phyloP scores from a whole-genome alignment of 2,797 vertebrate species.

The Schizopygopsis pylzovi region DNA sequence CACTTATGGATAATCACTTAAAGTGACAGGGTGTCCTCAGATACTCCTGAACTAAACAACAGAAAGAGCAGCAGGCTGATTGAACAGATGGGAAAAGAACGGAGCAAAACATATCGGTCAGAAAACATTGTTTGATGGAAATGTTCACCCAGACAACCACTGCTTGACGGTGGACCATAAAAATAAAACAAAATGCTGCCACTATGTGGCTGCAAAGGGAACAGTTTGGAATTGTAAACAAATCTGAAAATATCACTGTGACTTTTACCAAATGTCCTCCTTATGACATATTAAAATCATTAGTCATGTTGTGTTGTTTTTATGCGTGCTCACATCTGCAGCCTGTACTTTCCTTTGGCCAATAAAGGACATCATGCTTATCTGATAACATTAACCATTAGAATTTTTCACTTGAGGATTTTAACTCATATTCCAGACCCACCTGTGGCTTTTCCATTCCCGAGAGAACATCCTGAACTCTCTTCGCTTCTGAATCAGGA shows the following conservation, averaged over 20 bases:
- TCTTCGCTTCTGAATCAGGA: constrained; percentile 93
- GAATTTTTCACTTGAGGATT: not conserved
- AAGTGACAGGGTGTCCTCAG: not conserved
- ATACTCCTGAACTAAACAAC: constrained; percentile 24
- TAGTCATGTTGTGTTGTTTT: constrained; percentile 2
- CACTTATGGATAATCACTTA: not conserved
- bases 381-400: not conserved
- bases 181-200: constrained; percentile 43
- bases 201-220: constrained; percentile 35
- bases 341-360: constrained; percentile 3
- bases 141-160: not conserved
- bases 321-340: not conserved
- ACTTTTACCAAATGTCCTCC: not conserved
- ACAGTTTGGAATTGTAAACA: not conserved
- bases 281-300: not conserved
- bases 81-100: constrained; percentile 1
- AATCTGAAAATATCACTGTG: constrained; percentile 40
- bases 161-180: not conserved
- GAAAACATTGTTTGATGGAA: constrained; percentile 29
- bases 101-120: not conserved
- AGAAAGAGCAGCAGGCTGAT: not conserved
- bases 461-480: constrained; percentile 93
- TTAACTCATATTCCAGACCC: constrained; percentile 65
- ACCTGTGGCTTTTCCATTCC: constrained; percentile 97
- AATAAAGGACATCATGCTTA: not conserved